Conservation (phyloP, 1,140 invertebrate species). For the Pygmarrhopalites habei region DNA sequence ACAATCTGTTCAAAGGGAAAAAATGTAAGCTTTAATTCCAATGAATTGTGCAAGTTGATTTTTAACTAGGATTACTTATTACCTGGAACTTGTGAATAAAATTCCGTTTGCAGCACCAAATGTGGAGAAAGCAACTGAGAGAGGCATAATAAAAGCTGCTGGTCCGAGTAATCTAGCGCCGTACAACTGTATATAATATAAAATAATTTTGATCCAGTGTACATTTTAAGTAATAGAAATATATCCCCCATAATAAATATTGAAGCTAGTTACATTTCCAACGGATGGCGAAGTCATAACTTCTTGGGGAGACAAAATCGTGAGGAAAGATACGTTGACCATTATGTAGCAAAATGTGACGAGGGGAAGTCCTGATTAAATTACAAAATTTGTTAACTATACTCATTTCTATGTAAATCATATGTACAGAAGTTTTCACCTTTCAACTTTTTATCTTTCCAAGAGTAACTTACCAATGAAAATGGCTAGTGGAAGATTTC, state of each 20-base stretch:
- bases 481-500: constrained; percentile 63
- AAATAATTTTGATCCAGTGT: too few relatives aligned
- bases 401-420: too few relatives aligned
- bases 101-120: constrained; percentile 62
- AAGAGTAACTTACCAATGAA: too few relatives aligned
- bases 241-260: constrained; percentile 40
- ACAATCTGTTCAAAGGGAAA: too few relatives aligned
- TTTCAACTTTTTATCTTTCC: too few relatives aligned
- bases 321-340: constrained; percentile 88
- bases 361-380: constrained; percentile 73
- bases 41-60: too few relatives aligned
- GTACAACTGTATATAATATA: constrained; percentile 37
- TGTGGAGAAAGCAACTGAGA: constrained; percentile 52
- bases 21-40: too few relatives aligned
- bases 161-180: constrained; percentile 31
- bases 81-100: constrained; percentile 34
- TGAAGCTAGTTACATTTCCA: constrained; percentile 75
- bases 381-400: too few relatives aligned
- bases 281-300: constrained; percentile 74
- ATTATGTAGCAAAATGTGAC: constrained; percentile 81
- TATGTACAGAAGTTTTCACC: too few relatives aligned
- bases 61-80: too few relatives aligned
- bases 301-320: constrained; percentile 69
- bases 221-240: not conserved
- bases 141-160: constrained; percentile 44